Conservation (phyloP, 2,113 vertebrate species). For the Onychostoma macrolepis region DNA sequence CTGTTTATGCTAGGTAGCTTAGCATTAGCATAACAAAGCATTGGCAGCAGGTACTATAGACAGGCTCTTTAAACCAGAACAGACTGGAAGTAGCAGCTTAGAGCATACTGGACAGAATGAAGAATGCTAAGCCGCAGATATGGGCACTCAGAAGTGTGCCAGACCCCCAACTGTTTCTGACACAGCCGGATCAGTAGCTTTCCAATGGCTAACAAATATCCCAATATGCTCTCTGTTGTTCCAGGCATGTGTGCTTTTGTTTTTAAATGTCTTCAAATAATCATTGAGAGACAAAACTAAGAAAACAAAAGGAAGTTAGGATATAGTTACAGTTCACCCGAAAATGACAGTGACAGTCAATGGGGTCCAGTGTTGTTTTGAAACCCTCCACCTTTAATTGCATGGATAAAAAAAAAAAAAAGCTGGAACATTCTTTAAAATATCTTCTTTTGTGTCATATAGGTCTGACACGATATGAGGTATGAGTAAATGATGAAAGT, state of each 20-base stretch:
- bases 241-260: not conserved
- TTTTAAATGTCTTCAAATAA: not conserved
- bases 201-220: not conserved
- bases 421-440: not conserved
- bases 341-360: not conserved
- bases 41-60: not conserved
- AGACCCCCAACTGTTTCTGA: not conserved
- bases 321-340: not conserved
- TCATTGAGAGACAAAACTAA: not conserved
- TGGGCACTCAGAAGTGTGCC: conserved; percentile 20
- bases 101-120: not conserved
- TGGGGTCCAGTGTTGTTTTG: not conserved
- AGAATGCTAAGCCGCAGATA: conserved; percentile 15
- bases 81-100: conserved; percentile 10
- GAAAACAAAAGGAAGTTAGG: not conserved
- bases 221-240: not conserved
- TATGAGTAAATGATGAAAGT: not conserved
- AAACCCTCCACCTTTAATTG: not conserved
- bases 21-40: not conserved
- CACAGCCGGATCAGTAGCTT: not conserved
- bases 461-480: not conserved
- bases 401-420: not conserved
- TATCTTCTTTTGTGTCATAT: not conserved
- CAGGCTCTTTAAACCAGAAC: conserved; percentile 8
- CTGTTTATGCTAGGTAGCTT: not conserved